A percentile compares a stretch with the other conserved stretches of the same genome.
Evolutionary conservation across 1,140 invertebrate species (phyloP).

Genomic region (Pseudomyrmex pallidus): DNA sequence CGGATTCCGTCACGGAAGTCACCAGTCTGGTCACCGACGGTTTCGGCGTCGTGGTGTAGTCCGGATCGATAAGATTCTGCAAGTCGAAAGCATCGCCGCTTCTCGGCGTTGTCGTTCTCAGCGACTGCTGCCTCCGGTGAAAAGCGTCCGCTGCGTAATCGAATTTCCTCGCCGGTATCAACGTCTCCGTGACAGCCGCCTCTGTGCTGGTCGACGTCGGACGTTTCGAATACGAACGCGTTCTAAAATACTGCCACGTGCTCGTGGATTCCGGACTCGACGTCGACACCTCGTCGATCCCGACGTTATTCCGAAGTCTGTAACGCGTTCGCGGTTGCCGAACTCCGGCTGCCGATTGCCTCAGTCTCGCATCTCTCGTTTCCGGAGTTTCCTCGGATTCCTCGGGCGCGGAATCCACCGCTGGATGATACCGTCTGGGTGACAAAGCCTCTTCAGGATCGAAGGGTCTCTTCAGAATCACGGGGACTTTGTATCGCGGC

Average conservation of each 20-base stretch:
- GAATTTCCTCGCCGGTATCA: constrained; percentile 82
- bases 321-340: constrained; percentile 76
- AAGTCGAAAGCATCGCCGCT: constrained; percentile 19
- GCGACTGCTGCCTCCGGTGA: constrained; percentile 78
- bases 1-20: constrained; percentile 84
- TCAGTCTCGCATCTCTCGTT: constrained; percentile 13
- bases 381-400: constrained; percentile 55
- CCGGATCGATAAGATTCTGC: constrained; percentile 68
- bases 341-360: constrained; percentile 37
- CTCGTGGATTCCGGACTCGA: constrained; percentile 60
- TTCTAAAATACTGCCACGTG: constrained; percentile 66
- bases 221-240: constrained; percentile 76
- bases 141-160: constrained; percentile 82
- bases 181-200: constrained; percentile 77
- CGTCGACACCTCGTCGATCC: constrained; percentile 44
- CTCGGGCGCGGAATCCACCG: constrained; percentile 58
- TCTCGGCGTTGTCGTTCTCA: constrained; percentile 65
- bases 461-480: constrained; percentile 1
- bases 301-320: constrained; percentile 18
- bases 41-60: constrained; percentile 74
- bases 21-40: constrained; percentile 83
- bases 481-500: constrained; percentile 50
- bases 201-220: constrained; percentile 73
- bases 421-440: background rate
- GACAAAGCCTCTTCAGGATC: constrained; percentile 38